Percentiles rank a stretch among this genome's conserved stretches.
phyloP scores from a whole-genome alignment of 2,888 invertebrate genomes.

The Entomobrya proxima region DNA sequence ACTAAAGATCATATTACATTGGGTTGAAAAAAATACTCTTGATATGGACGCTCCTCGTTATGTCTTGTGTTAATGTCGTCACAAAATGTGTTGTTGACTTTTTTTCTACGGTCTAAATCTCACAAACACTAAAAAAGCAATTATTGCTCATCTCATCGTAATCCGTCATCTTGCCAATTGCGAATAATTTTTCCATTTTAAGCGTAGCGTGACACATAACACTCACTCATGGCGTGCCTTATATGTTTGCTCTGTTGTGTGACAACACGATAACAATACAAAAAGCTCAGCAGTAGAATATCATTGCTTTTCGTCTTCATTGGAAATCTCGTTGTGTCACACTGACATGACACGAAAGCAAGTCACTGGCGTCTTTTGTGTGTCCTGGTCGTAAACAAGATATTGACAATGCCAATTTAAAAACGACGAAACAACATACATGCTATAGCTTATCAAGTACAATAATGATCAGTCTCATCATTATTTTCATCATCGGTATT shows the following conservation, averaged over 20 bases:
- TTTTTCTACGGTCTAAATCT: background rate
- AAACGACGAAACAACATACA: background rate
- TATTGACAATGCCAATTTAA: slow-evolving; percentile 18
- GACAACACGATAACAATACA: slow-evolving; percentile 26
- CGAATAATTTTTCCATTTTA: slow-evolving; percentile 16
- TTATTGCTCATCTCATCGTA: slow-evolving; percentile 24
- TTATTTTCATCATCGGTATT: background rate
- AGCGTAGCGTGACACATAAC: slow-evolving; percentile 21
- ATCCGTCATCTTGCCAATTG: slow-evolving; percentile 18
- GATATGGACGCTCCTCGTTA: no score
- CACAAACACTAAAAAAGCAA: slow-evolving; percentile 9
- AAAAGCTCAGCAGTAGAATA: background rate
- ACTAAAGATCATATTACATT: no score
- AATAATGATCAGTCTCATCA: background rate
- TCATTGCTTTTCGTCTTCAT: background rate
- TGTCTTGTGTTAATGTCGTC: no score
- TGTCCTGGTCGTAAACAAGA: slow-evolving; percentile 29
- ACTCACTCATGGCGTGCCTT: slow-evolving; percentile 33
- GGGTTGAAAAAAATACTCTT: no score
- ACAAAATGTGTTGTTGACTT: background rate
- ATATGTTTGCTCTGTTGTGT: slow-evolving; percentile 17
- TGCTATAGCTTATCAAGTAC: background rate
- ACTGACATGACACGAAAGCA: slow-evolving; percentile 35
- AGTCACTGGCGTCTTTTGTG: slow-evolving; percentile 12
- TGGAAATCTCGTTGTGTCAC: slow-evolving; percentile 20